Evolutionary conservation across 1,140 invertebrate genomes (phyloP).

Genomic region (Phthorimaea operculella): DNA sequence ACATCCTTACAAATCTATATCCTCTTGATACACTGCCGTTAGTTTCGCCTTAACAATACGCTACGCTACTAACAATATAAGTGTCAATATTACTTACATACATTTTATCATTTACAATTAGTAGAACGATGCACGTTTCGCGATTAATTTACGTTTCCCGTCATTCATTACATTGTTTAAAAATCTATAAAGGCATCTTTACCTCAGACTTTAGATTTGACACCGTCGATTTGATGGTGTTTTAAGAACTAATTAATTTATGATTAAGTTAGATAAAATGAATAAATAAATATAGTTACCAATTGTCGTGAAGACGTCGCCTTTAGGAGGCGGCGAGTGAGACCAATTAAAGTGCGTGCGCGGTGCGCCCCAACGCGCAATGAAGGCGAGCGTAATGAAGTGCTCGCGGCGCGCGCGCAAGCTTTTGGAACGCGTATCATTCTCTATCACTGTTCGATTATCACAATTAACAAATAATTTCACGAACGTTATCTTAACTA

Average conservation of each 20-base stretch:
- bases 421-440: constrained; percentile 20
- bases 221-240: constrained; percentile 59
- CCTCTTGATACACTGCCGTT: constrained; percentile 57
- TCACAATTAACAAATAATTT: constrained; percentile 65
- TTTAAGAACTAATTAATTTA: constrained; percentile 55
- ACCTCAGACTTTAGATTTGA: constrained; percentile 68
- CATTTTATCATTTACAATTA: constrained; percentile 56
- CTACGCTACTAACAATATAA: constrained; percentile 64
- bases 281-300: constrained; percentile 59
- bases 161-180: constrained; percentile 57
- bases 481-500: constrained; percentile 47
- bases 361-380: background rate
- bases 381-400: too few relatives aligned
- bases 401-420: background rate
- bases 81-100: constrained; percentile 64
- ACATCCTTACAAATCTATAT: constrained; percentile 56
- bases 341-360: constrained; percentile 14
- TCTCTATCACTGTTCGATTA: constrained; percentile 55
- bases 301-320: constrained; percentile 32
- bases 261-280: constrained; percentile 56
- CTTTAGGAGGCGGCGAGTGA: constrained; percentile 11
- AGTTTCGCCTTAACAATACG: constrained; percentile 52
- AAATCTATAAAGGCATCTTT: constrained; percentile 68
- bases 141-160: constrained; percentile 52
- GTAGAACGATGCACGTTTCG: constrained; percentile 59